A percentile compares a stretch with the other conserved stretches of the same genome.
phyloP scores from a whole-genome alignment of 2,113 vertebrate species.

The Neomonachus schauinslandi region DNA sequence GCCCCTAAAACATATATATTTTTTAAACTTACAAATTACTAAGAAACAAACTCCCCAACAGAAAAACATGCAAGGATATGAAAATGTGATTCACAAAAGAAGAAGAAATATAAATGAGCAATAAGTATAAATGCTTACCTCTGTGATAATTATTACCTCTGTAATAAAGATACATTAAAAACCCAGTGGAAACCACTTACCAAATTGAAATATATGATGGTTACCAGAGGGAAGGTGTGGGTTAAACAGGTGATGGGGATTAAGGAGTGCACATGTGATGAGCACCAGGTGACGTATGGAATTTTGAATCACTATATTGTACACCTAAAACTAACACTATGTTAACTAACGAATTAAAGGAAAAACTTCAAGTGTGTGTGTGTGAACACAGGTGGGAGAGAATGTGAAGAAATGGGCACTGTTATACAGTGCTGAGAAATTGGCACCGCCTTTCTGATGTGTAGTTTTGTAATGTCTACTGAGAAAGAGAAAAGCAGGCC shows the following conservation, averaged over 20 bases:
- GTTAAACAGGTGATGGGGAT: background rate
- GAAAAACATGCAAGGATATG: background rate
- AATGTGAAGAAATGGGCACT: background rate
- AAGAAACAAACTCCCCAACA: background rate
- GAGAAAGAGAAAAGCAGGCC: constrained; percentile 6
- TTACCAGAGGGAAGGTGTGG: background rate
- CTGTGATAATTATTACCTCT: background rate
- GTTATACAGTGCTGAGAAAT: background rate
- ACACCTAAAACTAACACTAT: background rate
- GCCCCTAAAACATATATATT: background rate
- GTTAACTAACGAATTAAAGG: background rate
- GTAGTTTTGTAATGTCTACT: background rate
- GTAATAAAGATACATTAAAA: constrained; percentile 7
- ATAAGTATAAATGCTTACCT: background rate
- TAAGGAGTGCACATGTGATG: background rate
- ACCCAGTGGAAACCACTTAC: constrained; percentile 20
- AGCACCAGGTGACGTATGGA: background rate
- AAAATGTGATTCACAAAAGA: constrained; percentile 41
- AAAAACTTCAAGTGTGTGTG: background rate
- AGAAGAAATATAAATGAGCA: constrained; percentile 18
- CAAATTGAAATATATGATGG: background rate
- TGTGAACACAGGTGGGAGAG: background rate
- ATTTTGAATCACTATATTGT: background rate
- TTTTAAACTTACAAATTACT: background rate
- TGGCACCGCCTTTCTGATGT: background rate